Evolutionary conservation across 2,888 invertebrate species (phyloP), one percentile per base, ranked within the genome.

Genomic region (Parascotia fuliginaria): DNA sequence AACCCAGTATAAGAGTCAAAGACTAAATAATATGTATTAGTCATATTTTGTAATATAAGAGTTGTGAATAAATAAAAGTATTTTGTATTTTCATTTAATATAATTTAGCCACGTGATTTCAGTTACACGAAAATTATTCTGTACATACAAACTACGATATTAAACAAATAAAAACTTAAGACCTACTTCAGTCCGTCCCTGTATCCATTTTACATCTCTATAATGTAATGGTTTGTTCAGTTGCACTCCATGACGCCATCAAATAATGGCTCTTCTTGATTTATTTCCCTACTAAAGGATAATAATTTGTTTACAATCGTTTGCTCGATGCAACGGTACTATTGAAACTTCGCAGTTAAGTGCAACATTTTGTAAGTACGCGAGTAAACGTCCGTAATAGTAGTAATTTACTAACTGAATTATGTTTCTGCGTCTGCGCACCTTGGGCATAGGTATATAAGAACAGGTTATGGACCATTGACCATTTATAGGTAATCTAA

Each of bases 201-300:
- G 68, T 1, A 15, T 39, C 22, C 46, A 54, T 38, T 57, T 51
- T 44, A 60, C 65, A 55, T 48, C 69, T 65, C 33, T 16, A 65
- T 67, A 59, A 45, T 34, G 41, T 55, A 54, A 49, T 64, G 60
- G 61, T 60, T 60, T 52, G 51, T 38, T 68, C 69, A 65, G 50
- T 61, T 65, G 65, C 57, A 41, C 42, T 42, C 34, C 40, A 51
- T 42, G 53, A 48, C 49, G 54, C 49, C 61, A 53, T 65, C 54
- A 50, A 57, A 60, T 59, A 60, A 65, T 67, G 46, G 42, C 29
- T 56, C 33, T 39, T 59, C 42, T 64, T 67, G 64, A 67, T 67
- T 39, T 53, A 55, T 31, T 16, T 48, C 50, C 48, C 46, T 48
- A 36, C n/a, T 5, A 0, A 37, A 22, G 12, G 4, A 48, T 29